Base-by-base conservation (phyloP, 2,797 vertebrate species). In the Etheostoma nigrum region DNA sequence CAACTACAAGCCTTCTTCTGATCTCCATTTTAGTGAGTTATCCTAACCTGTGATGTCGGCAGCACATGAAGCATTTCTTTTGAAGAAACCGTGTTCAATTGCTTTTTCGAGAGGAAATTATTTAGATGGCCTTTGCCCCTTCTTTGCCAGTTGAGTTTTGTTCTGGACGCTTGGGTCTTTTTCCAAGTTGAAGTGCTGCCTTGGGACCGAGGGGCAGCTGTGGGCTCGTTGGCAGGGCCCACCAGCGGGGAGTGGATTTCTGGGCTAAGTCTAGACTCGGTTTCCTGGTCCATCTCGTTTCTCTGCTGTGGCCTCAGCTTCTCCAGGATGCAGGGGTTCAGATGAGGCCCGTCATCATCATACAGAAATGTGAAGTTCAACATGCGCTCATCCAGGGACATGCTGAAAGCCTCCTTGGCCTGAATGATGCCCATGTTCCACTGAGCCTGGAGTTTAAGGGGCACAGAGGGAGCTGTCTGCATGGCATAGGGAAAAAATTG, bases 371-470 rank as follows among this genome's bases (percentile, higher is more conserved):
- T 95, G 76, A 97, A 99, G 87, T 96, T 97, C 67, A 93, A 93
- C 78, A 96, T 92, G 73, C 97, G 95, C 13, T 97, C 96, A 36
- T 97, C 96, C 53, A 89, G 69, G 0, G 95, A 77, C 96, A 99
- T 95, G 90, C 68, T 10, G 16, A 95, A 81, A 0, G 98, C 98
- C 79, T 97, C 97, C 11, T 95, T 95, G 25, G 97, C 97, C 83
- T 99, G 98, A 42, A 95, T 91, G 45, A 99, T 81, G 1, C 97
- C 98, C 86, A 96, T 92, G 81, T 95, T 96, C 98, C 97, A 99
- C 91, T 98, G 98, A 1, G 93, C 93, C 67, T 95, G 92, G 81
- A 98, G 86, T 79, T 97, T 97, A 53, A 96, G 95, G 0, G 97
- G 95, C 47, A 98, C 94, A 0, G 96, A 95, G 30, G 95, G 95